Evolutionary conservation across 2,888 invertebrate genomes (phyloP), one percentile per base, ranked within the genome.

Genomic region (Mantis religiosa): DNA sequence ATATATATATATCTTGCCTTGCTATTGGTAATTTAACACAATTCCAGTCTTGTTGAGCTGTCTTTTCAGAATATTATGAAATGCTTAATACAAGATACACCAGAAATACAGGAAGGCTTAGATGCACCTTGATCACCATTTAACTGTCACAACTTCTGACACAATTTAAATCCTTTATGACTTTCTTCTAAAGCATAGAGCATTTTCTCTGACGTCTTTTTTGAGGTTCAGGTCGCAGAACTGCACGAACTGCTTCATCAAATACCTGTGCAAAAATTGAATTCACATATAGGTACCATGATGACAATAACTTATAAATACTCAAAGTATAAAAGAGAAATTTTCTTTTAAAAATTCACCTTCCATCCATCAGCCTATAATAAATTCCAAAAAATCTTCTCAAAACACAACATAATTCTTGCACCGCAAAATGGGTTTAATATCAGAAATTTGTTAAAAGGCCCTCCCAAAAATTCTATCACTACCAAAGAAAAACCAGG

Each of bases 231-330:
- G 99, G 99, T 95, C 98, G 96, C 92, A 99, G 95, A 91, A 99
- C 99, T 89, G 99, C 98, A 91, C 99, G 96, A 82, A 99, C 99
- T 54, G 99, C 99, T 94, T 99, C 99, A 93, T 99, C 99, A 94
- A 99, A 99, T 89, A 99, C 99, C 97, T 98, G 94, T 27, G 15
- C 54, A 71, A 71, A 71, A 71, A 71, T 71, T 71, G 20, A 71
- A 71, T 8, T 71, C 20, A 71, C 20, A 71, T 71, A 71, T 15
- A 15, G 41, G 20, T 20, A 71, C 20, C 54, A 71, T 20, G 20
- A 71, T 71, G 54, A 54, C 54, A 54, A 15, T 54, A 54, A 71
- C 20, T 15, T 71, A 71, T 41, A 41, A 41, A 41, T 7, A 41
- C n/a, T n/a, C n/a, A n/a, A n/a, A n/a, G n/a, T n/a, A n/a, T n/a